Evolutionary conservation across 2,113 vertebrate genomes (phyloP).

Genomic region (cat (Felis catus)): F.catus_Fca126_mat1.0 CM031419.1:207145001-207145500

Average conservation of each 20-base stretch:
- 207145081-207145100: background rate
- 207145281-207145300: fast-evolving
- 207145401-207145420: constrained; percentile 92
- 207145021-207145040: fast-evolving
- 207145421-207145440: constrained; percentile 94
- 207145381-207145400: constrained; percentile 94
- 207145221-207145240: fast-evolving
- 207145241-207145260: fast-evolving
- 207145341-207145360: constrained; percentile 99
- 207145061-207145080: fast-evolving
- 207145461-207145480: background rate
- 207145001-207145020: background rate
- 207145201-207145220: fast-evolving
- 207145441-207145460: background rate
- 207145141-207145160: fast-evolving
- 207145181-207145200: fast-evolving
- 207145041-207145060: fast-evolving
- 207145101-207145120: fast-evolving
- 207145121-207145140: fast-evolving
- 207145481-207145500: background rate
- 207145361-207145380: constrained; percentile 96
- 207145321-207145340: constrained; percentile 93
- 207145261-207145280: fast-evolving
- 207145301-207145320: background rate
- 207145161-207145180: fast-evolving